Base-by-base conservation (phyloP, 2,888 invertebrate species). In the Elysia crispata region DNA sequence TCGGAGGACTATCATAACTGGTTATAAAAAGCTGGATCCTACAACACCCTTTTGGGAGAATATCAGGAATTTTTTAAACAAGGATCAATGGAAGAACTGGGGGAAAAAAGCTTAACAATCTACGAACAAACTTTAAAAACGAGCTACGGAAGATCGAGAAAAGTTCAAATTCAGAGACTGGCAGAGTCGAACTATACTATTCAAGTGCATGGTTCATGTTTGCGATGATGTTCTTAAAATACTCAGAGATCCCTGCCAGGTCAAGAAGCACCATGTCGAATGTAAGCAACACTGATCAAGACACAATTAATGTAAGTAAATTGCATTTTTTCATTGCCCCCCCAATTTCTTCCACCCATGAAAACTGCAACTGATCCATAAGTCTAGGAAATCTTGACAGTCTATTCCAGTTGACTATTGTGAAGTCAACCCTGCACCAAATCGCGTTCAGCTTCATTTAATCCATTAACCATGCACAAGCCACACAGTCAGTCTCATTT, bases 381-480 rank as follows among this genome's bases (percentile, higher is more conserved):
- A 60, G 60, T 18, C 15, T 18, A 15, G 5, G 60, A 60, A 60
- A 60, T 60, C 6, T 60, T 60, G 60, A 60, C 60, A 60, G 5
- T 60, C 60, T 60, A 60, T 60, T 60, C 6, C n/a, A 60, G 60
- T 60, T 60, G 60, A 60, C 15, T 5, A 60, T 20, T 54, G 13
- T 54, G 54, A 60, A 60, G 15, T 60, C 60, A 15, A 60, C 60
- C 5, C 60, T 60, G 60, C 15, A 3, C 60, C 60, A 60, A 60
- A 60, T 60, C 60, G 60, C 60, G 60, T 60, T 60, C 60, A 60
- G 60, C 60, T 60, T 60, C 15, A 60, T 60, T 60, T 60, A 23
- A 60, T 60, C 60, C 15, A 60, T 60, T 60, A 15, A 60, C 60
- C 60, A 60, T 60, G 15, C 60, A 60, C 60, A 60, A 5, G 60